Percentiles rank a stretch among this genome's conserved stretches.
These are phyloP conservation scores for Melinaea menophilus DNA, from an alignment of 2,888 invertebrate genomes.

Conservation along the genomic window DNA sequence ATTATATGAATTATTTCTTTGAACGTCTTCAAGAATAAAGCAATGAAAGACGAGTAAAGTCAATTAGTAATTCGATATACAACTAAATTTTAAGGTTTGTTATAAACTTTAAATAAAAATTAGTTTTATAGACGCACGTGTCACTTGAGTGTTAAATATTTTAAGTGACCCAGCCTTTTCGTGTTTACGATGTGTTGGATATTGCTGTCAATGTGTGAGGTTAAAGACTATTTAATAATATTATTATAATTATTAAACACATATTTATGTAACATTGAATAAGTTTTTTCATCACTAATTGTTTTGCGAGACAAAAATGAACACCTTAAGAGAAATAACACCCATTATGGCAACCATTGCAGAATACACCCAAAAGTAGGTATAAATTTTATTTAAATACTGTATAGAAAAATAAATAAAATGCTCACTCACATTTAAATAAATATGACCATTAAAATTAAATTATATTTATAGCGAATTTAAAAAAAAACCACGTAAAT, in stretches of 20 bases:
- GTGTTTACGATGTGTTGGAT: conserved; percentile 46
- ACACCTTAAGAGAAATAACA: not conserved
- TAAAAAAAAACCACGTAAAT: conserved; percentile 12
- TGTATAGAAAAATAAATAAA: not conserved
- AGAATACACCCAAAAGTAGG: no score
- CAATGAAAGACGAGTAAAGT: conserved; percentile 25
- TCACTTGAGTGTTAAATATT: conserved; percentile 48
- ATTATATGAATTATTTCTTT: not conserved
- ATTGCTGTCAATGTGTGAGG: conserved; percentile 26
- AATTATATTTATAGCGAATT: conserved; percentile 30
- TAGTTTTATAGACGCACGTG: conserved; percentile 28
- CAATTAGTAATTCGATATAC: conserved; percentile 56
- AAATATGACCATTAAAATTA: conserved; percentile 11
- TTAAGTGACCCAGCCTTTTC: conserved; percentile 46
- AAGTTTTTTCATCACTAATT: not conserved
- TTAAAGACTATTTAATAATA: conserved; percentile 8
- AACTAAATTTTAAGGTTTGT: conserved; percentile 42
- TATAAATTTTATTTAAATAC: no score
- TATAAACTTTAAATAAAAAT: conserved; percentile 16
- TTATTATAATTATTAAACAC: not conserved
- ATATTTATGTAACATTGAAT: not conserved
- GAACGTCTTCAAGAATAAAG: not conserved
- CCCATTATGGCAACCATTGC: no score
- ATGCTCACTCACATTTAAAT: conserved; percentile 13
- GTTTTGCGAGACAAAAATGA: not conserved